A percentile compares a stretch with the other conserved stretches of the same genome.
phyloP scores from a whole-genome alignment of 2,113 vertebrate genomes.

The Oncorhynchus kisutch region DNA sequence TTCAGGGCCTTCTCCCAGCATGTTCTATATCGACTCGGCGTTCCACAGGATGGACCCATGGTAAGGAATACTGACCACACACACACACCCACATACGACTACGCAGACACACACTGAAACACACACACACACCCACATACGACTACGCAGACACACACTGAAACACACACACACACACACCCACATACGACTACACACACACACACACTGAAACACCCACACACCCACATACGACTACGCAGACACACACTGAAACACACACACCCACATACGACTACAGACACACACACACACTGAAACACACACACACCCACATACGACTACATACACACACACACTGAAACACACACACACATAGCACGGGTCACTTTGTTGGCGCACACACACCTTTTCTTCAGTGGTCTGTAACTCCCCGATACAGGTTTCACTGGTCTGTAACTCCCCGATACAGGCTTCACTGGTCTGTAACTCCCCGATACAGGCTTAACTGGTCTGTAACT shows the following conservation, averaged over 20 bases:
- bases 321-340: constrained; percentile 5
- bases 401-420: constrained; percentile 11
- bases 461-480: constrained; percentile 6
- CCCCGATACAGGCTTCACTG: constrained; percentile 14
- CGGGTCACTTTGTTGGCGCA: not conserved
- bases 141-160: too few relatives aligned
- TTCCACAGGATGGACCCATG: constrained; percentile 82
- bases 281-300: not conserved
- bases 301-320: not conserved
- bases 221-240: too few relatives aligned
- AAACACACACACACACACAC: not conserved
- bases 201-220: not conserved
- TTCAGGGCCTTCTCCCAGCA: constrained; percentile 96
- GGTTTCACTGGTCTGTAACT: constrained; percentile 15
- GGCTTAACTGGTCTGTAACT: constrained; percentile 15
- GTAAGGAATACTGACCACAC: constrained; percentile 62
- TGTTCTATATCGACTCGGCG: constrained; percentile 85
- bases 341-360: not conserved
- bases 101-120: too few relatives aligned
- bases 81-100: not conserved
- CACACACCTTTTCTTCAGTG: constrained; percentile 14
- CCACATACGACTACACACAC: not conserved
- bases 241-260: too few relatives aligned
- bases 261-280: too few relatives aligned
- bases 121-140: too few relatives aligned